Percentiles rank a stretch among this genome's conserved stretches.
Conservation (phyloP, 2,797 vertebrate species). For the Brachymystax lenok region DNA sequence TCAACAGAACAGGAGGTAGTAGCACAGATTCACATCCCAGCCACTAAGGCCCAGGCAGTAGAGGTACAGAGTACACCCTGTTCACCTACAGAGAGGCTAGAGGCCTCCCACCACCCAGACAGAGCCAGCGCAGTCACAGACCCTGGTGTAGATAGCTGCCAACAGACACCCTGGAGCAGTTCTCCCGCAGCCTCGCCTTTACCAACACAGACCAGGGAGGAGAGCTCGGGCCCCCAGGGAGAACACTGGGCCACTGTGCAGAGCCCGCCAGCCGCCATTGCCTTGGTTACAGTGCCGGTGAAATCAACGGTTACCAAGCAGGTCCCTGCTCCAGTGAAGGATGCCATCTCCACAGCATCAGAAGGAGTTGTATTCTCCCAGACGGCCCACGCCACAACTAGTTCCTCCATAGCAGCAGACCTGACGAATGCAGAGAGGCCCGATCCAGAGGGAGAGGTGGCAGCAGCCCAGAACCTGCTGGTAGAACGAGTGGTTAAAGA, state of each 20-base stretch:
- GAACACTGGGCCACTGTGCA: slow-evolving; percentile 28
- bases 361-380: slow-evolving; percentile 16
- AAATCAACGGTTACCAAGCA: slow-evolving; percentile 17
- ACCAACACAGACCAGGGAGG: slow-evolving; percentile 28
- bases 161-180: slow-evolving; percentile 14
- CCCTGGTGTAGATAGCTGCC: not conserved
- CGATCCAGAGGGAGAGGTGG: slow-evolving; percentile 80
- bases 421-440: slow-evolving; percentile 70
- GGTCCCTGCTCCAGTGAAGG: slow-evolving; percentile 8
- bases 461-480: slow-evolving; percentile 47
- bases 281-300: slow-evolving; percentile 22
- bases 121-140: slow-evolving; percentile 6
- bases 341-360: slow-evolving; percentile 19
- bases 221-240: slow-evolving; percentile 18
- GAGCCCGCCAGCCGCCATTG: slow-evolving; percentile 2
- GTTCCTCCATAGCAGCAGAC: slow-evolving; percentile 6
- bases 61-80: slow-evolving; percentile 23
- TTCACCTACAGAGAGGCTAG: slow-evolving; percentile 14
- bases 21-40: slow-evolving; percentile 42
- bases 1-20: slow-evolving; percentile 52
- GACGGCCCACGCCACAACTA: slow-evolving; percentile 23
- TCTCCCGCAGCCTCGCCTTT: slow-evolving; percentile 8
- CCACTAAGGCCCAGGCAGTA: slow-evolving; percentile 32
- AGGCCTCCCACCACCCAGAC: not conserved
- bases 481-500: slow-evolving; percentile 23